phyloP scores from a whole-genome alignment of 1,140 invertebrate genomes.

The Chironomus tepperi region DNA sequence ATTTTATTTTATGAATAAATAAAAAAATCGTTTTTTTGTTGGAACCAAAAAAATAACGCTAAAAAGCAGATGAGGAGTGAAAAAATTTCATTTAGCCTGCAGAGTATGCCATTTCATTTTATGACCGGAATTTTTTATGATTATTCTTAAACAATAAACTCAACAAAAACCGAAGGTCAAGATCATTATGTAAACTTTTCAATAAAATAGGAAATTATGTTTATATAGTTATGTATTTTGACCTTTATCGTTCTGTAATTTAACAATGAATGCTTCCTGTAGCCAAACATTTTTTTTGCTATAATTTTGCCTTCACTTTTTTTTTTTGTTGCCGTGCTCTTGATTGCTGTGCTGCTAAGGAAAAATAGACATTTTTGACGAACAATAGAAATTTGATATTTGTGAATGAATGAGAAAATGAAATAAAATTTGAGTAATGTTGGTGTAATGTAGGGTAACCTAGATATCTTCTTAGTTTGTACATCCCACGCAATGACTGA shows the following conservation, averaged over 20 bases:
- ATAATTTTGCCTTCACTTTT: background rate
- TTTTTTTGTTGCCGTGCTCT: background rate
- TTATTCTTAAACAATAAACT: background rate
- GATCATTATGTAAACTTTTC: slow-evolving; percentile 24
- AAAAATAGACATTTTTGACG: too few relatives aligned
- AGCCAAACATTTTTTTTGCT: background rate
- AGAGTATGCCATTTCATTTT: too few relatives aligned
- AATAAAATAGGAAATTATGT: slow-evolving; percentile 21
- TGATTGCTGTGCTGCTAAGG: background rate
- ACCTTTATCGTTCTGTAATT: slow-evolving; percentile 1
- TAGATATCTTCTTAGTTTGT: background rate
- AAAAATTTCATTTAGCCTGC: too few relatives aligned
- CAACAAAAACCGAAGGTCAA: slow-evolving; percentile 5
- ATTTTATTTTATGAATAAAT: too few relatives aligned
- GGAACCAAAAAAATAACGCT: too few relatives aligned
- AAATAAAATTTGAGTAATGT: background rate
- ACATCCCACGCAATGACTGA: too few relatives aligned
- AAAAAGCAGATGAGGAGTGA: too few relatives aligned
- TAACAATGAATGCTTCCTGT: slow-evolving; percentile 13
- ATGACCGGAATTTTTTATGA: background rate
- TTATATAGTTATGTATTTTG: slow-evolving; percentile 22
- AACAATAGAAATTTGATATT: too few relatives aligned
- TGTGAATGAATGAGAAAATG: background rate
- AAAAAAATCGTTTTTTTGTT: too few relatives aligned
- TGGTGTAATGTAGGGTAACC: background rate